phyloP scores from a whole-genome alignment of 2,888 invertebrate genomes.

The Bombylius discolor region DNA sequence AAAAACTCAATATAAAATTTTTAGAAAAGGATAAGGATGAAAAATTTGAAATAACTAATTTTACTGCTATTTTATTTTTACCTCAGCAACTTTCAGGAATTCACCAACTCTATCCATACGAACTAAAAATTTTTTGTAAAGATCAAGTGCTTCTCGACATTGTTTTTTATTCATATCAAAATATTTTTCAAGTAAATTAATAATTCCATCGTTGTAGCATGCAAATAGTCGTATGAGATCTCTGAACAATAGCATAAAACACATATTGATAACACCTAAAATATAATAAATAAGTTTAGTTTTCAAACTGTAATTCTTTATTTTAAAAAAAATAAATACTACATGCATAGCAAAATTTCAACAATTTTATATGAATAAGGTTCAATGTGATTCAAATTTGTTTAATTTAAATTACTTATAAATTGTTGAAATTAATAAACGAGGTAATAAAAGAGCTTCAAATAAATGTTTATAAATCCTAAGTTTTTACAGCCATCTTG shows the following conservation, averaged over 20 bases:
- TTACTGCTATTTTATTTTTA: conserved; percentile 21
- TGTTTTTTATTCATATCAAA: conserved; percentile 99
- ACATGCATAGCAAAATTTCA: no score
- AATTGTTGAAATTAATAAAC: no score
- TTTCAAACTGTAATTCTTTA: neutral
- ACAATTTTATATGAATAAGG: no score
- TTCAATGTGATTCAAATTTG: no score
- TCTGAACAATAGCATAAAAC: conserved; percentile 96
- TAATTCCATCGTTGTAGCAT: conserved; percentile 99
- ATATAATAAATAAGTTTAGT: neutral
- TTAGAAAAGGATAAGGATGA: no score
- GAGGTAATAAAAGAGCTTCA: no score
- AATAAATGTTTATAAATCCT: no score
- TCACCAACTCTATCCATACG: conserved; percentile 98
- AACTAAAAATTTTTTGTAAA: conserved; percentile 96
- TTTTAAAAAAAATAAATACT: conserved; percentile 28
- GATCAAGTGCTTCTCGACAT: conserved; percentile 91
- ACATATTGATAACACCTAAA: conserved; percentile 87
- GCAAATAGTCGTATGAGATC: conserved; percentile 98
- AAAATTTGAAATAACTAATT: neutral
- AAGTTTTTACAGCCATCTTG: no score
- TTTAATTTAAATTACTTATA: no score
- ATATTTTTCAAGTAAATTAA: conserved; percentile 96
- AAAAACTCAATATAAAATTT: conserved; percentile 1
- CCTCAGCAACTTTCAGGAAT: conserved; percentile 80